Conservation (phyloP, 2,113 vertebrate genomes). For the Piprites chloris region DNA sequence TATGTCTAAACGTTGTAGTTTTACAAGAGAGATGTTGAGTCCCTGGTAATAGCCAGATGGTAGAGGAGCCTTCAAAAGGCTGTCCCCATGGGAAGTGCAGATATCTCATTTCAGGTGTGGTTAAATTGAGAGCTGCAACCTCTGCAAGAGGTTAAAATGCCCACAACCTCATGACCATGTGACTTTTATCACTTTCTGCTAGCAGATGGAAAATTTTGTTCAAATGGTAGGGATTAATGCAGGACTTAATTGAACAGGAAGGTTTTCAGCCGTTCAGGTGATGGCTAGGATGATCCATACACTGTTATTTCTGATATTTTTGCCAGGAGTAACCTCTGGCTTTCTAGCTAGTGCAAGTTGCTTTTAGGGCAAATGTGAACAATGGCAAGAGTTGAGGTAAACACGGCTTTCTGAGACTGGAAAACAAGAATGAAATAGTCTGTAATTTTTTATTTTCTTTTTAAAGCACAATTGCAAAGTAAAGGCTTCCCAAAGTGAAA, state of each 20-base stretch:
- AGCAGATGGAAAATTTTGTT: constrained; percentile 33
- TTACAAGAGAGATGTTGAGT: background rate
- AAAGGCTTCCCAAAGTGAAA: background rate
- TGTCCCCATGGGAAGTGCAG: background rate
- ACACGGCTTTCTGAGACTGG: background rate
- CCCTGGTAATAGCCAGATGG: background rate
- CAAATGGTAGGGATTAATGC: constrained; percentile 50
- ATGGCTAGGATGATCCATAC: background rate
- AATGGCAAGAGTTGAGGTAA: background rate
- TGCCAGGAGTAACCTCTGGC: background rate
- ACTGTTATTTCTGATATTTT: background rate
- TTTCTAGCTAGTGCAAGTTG: background rate
- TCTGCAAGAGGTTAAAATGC: constrained; percentile 14
- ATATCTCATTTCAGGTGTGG: constrained; percentile 27
- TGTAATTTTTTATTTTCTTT: background rate
- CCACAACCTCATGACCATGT: background rate
- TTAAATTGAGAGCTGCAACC: background rate
- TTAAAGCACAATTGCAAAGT: background rate
- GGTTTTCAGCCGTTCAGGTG: constrained; percentile 33
- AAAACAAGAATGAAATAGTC: background rate
- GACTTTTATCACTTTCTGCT: constrained; percentile 53
- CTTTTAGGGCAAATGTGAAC: background rate
- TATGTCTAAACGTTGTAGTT: background rate
- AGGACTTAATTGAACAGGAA: constrained; percentile 70
- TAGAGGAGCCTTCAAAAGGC: background rate